phyloP scores from a whole-genome alignment of 2,113 vertebrate species.

The human (Homo sapiens) region GRCh38 chr2:184616001-184616500 shows the following conservation, averaged over 20 bases:
- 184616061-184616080: slow-evolving; percentile 33
- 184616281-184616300: not conserved
- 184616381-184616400: not conserved
- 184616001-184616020: not conserved
- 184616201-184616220: not conserved
- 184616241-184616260: not conserved
- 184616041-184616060: slow-evolving; percentile 19
- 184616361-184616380: not conserved
- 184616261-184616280: not conserved
- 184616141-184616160: not conserved
- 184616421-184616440: not conserved
- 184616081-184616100: not conserved
- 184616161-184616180: not conserved
- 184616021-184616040: not conserved
- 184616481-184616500: not conserved
- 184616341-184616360: not conserved
- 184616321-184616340: not conserved
- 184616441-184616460: not conserved
- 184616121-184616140: slow-evolving; percentile 2
- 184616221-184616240: not conserved
- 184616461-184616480: not conserved
- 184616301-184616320: not conserved
- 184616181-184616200: not conserved
- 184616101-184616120: not conserved
- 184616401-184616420: not conserved